phyloP scores from a whole-genome alignment of 2,888 invertebrate genomes.

The Napeogenes inachia region DNA sequence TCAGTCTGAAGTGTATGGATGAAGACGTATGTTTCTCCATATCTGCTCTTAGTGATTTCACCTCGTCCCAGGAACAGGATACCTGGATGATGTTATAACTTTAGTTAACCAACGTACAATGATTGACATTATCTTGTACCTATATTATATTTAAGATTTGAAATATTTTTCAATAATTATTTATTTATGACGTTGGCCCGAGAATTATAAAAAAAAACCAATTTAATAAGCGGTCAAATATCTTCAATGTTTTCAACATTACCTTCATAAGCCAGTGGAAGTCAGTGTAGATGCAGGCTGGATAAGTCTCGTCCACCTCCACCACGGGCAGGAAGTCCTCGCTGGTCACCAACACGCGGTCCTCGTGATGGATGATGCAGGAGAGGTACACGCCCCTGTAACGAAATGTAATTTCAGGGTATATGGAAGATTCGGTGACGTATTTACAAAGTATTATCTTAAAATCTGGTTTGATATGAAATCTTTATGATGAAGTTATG shows the following conservation, averaged over 20 bases:
- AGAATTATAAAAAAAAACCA: too few species aligned
- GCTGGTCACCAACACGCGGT: slow-evolving; percentile 96
- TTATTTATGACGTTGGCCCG: too few species aligned
- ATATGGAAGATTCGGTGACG: not conserved
- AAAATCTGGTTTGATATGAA: too few species aligned
- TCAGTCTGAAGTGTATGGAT: slow-evolving; percentile 93
- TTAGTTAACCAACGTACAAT: not conserved
- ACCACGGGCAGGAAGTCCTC: slow-evolving; percentile 98
- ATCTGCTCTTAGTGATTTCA: slow-evolving; percentile 92
- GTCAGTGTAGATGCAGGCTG: slow-evolving; percentile 93
- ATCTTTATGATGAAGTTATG: too few species aligned
- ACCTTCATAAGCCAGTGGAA: slow-evolving; percentile 99
- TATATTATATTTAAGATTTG: slow-evolving; percentile 3
- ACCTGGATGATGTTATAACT: slow-evolving; percentile 72
- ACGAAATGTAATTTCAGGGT: slow-evolving; percentile 26
- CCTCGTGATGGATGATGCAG: slow-evolving; percentile 95
- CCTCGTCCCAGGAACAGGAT: slow-evolving; percentile 98
- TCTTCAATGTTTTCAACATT: slow-evolving; percentile 14
- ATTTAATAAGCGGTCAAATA: too few species aligned
- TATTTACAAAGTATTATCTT: not conserved
- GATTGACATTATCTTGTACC: too few species aligned
- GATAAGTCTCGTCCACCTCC: slow-evolving; percentile 97
- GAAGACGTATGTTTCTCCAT: slow-evolving; percentile 96
- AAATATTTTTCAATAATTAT: not conserved
- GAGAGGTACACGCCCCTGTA: slow-evolving; percentile 95